Conservation (phyloP, 2,888 invertebrate genomes). For the Stramonita haemastoma region DNA sequence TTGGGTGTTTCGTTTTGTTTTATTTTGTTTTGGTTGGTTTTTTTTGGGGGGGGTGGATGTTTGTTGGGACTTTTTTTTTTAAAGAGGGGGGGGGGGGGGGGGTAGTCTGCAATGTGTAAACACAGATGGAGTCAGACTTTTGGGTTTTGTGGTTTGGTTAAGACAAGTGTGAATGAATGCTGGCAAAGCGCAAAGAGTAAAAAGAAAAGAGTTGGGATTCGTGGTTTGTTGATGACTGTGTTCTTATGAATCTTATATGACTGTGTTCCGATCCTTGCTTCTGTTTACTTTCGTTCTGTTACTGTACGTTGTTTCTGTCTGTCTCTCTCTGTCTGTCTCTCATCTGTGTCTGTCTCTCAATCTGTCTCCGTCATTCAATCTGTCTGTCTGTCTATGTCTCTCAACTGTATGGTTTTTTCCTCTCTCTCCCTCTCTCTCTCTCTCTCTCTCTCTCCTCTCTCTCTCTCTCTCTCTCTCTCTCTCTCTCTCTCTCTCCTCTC, state of each 20-base stretch:
- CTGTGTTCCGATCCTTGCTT: not conserved
- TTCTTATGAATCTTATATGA: not conserved
- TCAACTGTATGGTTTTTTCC: too few species aligned
- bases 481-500: not conserved
- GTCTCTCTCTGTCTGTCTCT: not conserved
- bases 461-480: not conserved
- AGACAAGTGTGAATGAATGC: too few species aligned
- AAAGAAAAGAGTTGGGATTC: not conserved
- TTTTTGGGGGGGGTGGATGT: too few species aligned
- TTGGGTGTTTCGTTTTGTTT: too few species aligned
- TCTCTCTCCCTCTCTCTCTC: not conserved
- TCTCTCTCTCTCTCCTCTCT: not conserved
- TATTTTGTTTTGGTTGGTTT: too few species aligned
- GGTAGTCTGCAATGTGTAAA: too few species aligned
- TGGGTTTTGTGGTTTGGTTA: not conserved
- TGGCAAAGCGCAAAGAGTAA: too few species aligned
- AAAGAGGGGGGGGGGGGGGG: too few species aligned
- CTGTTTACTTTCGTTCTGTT: not conserved
- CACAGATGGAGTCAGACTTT: too few species aligned
- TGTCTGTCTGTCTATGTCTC: not conserved
- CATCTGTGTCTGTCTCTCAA: not conserved
- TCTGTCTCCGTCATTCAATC: not conserved
- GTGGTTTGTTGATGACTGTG: not conserved
- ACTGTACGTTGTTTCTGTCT: not conserved
- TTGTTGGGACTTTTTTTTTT: too few species aligned